Evolutionary conservation across 2,113 vertebrate genomes (phyloP).

Genomic region (human (Homo sapiens)): GRCh38 chr9:16166501-16167000

Average conservation of each 20-base stretch:
- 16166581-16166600: neutral
- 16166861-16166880: neutral
- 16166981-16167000: neutral
- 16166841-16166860: neutral
- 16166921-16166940: neutral
- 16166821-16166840: neutral
- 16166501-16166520: neutral
- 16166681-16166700: neutral
- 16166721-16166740: neutral
- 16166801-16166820: neutral
- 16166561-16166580: neutral
- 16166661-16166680: neutral
- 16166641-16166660: neutral
- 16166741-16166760: neutral
- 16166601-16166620: neutral
- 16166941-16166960: neutral
- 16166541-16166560: neutral
- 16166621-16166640: neutral
- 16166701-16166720: neutral
- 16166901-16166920: neutral
- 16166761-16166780: neutral
- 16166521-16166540: neutral
- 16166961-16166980: neutral
- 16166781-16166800: neutral
- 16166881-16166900: conserved; percentile 5